Percentiles rank a stretch among this genome's conserved stretches.
These are phyloP conservation scores for Pluvialis apricaria DNA, from an alignment of 2,113 vertebrate species.

Conservation along the genomic window DNA sequence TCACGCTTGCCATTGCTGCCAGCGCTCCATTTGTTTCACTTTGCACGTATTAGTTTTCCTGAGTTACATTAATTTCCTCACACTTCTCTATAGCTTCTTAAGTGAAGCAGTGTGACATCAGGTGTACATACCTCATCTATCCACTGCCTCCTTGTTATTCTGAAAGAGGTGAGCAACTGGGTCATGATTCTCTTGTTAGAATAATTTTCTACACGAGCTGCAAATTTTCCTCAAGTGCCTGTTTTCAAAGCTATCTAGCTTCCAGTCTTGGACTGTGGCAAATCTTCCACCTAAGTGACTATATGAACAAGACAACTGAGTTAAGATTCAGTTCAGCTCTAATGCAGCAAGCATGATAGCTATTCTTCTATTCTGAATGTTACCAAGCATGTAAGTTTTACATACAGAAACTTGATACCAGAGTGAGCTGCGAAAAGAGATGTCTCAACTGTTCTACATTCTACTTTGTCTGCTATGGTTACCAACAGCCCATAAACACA, in stretches of 20 bases:
- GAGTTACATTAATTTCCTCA: neutral
- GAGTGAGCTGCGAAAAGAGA: neutral
- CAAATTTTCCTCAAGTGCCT: neutral
- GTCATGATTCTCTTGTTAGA: neutral
- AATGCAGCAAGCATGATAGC: neutral
- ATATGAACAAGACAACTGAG: neutral
- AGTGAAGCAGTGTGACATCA: neutral
- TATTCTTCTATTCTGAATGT: neutral
- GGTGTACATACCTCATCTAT: neutral
- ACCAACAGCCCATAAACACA: slow-evolving; percentile 28
- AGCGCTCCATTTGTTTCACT: neutral
- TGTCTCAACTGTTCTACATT: neutral
- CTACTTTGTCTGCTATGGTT: slow-evolving; percentile 20
- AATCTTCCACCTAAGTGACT: neutral
- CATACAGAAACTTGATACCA: neutral
- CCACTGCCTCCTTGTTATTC: neutral
- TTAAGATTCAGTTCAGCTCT: neutral
- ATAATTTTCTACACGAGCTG: neutral
- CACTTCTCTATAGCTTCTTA: neutral
- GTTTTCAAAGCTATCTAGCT: neutral
- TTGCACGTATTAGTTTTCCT: neutral
- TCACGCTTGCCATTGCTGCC: neutral
- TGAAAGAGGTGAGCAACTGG: neutral
- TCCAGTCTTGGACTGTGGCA: neutral
- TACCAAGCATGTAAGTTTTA: neutral